Evolutionary conservation across 2,113 vertebrate genomes (phyloP).

Genomic region (Tupaia tana): DNA sequence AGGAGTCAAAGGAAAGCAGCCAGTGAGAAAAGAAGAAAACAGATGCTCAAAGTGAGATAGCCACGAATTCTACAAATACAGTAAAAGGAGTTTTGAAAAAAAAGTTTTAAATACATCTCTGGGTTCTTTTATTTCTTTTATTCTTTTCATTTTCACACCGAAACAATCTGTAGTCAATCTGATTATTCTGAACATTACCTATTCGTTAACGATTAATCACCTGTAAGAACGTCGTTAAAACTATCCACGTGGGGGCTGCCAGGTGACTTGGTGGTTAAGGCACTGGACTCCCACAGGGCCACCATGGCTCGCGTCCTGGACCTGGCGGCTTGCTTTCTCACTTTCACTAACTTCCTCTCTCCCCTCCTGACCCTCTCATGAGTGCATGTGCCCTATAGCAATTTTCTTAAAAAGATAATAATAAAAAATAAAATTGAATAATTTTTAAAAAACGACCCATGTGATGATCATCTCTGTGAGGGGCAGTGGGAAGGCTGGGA

Average conservation of each 20-base stretch:
- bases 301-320: too few relatives aligned
- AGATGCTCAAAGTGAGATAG: not conserved
- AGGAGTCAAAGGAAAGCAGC: not conserved
- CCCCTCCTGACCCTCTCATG: too few relatives aligned
- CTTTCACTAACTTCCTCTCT: too few relatives aligned
- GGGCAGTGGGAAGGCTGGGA: accelerated
- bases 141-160: not conserved
- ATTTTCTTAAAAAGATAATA: too few relatives aligned
- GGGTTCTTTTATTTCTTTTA: not conserved
- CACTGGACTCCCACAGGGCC: too few relatives aligned
- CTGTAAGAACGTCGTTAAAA: not conserved
- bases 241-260: not conserved
- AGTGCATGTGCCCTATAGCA: too few relatives aligned
- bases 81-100: not conserved
- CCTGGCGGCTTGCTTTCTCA: too few relatives aligned
- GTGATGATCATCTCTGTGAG: not conserved
- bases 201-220: not conserved
- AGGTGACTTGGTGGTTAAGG: too few relatives aligned
- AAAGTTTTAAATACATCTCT: not conserved
- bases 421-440: too few relatives aligned
- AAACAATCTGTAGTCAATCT: not conserved
- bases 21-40: not conserved
- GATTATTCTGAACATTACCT: not conserved
- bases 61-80: not conserved
- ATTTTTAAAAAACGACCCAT: too few relatives aligned